Percentiles rank a stretch among this genome's conserved stretches.
Conservation (phyloP, 2,113 vertebrate species). For the Toxotes chatareus region DNA sequence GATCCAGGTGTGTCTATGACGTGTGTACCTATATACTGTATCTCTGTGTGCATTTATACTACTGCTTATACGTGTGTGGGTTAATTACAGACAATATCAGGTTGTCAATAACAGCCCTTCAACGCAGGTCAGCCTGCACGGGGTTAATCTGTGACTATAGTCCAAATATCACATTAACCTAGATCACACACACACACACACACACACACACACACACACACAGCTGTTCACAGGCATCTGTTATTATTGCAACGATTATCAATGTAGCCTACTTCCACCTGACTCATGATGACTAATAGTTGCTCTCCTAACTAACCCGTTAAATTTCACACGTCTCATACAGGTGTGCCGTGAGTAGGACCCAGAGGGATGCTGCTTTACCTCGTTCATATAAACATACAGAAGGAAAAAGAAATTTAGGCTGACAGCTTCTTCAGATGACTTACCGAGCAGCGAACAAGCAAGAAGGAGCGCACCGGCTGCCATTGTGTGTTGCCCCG, state of each 20-base stretch:
- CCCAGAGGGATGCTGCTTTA: constrained; percentile 6
- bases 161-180: constrained; percentile 80
- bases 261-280: constrained; percentile 63
- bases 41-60: neutral
- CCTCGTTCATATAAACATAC: neutral
- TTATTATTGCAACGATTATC: constrained; percentile 63
- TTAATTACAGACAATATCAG: constrained; percentile 47
- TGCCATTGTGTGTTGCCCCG: constrained; percentile 78
- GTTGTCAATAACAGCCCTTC: constrained; percentile 26
- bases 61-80: neutral
- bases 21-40: neutral
- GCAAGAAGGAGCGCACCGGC: constrained; percentile 77
- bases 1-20: constrained; percentile 47
- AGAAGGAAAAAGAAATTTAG: neutral
- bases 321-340: constrained; percentile 44
- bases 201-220: constrained; percentile 38
- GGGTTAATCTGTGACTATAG: constrained; percentile 73
- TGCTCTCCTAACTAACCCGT: constrained; percentile 14
- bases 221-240: constrained; percentile 68
- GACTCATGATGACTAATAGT: constrained; percentile 54
- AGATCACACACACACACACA: constrained; percentile 54
- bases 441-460: constrained; percentile 82
- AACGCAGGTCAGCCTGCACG: constrained; percentile 42
- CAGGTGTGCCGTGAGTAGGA: constrained; percentile 52
- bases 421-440: constrained; percentile 19